Conservation (phyloP, 2,113 vertebrate genomes). For the Coptodon rendalli region DNA sequence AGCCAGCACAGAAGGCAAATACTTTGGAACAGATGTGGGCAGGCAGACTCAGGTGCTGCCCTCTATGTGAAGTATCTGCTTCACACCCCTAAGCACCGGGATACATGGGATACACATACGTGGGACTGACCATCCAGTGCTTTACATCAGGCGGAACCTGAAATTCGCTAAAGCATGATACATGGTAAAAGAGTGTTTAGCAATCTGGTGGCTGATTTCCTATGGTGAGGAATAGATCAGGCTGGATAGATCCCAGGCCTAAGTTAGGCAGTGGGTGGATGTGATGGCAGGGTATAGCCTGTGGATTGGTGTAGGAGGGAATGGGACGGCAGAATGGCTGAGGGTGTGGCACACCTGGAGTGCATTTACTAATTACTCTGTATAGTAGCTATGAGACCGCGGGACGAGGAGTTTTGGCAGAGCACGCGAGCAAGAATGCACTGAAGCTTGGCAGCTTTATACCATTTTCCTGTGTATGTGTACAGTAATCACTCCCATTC, state of each 20-base stretch:
- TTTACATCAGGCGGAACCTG: neutral
- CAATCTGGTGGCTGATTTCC: neutral
- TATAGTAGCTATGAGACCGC: neutral
- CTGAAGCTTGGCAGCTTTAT: neutral
- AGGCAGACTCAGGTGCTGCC: neutral
- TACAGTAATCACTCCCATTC: neutral
- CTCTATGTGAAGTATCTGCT: neutral
- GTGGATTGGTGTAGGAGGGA: neutral
- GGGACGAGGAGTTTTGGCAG: neutral
- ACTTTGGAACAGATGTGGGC: neutral
- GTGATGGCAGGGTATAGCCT: accelerated
- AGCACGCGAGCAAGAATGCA: neutral
- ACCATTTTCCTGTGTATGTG: neutral
- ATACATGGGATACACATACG: neutral
- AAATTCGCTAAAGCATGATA: neutral
- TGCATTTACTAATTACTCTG: neutral
- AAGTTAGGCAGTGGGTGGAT: neutral
- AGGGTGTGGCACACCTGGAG: neutral
- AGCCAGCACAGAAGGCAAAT: neutral
- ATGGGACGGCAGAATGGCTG: neutral
- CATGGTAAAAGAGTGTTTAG: neutral
- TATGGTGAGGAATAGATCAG: neutral
- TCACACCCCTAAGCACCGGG: neutral
- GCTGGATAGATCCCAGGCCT: neutral
- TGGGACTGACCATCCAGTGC: neutral